Base-by-base conservation (phyloP, 2,113 vertebrate genomes). In the Pseudonaja textilis region DNA sequence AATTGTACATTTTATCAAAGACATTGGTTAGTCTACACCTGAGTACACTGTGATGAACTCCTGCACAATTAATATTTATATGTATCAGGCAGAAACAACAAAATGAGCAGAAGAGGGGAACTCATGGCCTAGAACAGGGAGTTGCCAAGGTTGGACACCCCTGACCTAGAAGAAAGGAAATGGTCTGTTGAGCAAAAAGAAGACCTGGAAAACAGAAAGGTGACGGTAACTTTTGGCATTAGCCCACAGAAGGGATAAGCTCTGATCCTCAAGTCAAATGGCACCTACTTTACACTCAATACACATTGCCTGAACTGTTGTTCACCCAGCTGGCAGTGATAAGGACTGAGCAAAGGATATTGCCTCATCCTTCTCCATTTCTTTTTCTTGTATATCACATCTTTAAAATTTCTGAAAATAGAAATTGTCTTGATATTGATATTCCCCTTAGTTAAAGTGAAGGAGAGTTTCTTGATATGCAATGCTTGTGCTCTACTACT, bases 91-190 rank as follows among this genome's bases (percentile, higher is more conserved):
- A 74, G n/a, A 18, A 34, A 74, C 64, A 74, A 34, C 14, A 74
- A 74, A 74, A 74, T 2, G 18, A 74, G n/a, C n/a, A 45, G 34
- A 23, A 1, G 6, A 42, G 23, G 23, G 85, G 88, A 95, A 94
- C 55, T 86, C 93, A 95, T 85, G 94, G 55, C 50, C 6, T 91
- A 93, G 23, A 12, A 42, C n/a, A n/a, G n/a, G n/a, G n/a, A n/a
- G n/a, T n/a, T n/a, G n/a, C n/a, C n/a, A n/a, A n/a, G n/a, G n/a
- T n/a, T n/a, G n/a, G n/a, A n/a, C n/a, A n/a, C n/a, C n/a, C n/a
- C n/a, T 85, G 94, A 52, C 50, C 6, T 91, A 93, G 23, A 12
- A 42, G 26, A 18, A 25, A 54, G 57, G 5, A 61, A 88, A 34
- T 26, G n/a, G 23, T 50, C 50, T 92, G 34, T 50, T 88, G n/a